These are phyloP conservation scores for Pocillopora grandis DNA, from an alignment of 92 coral and sea anemone genomes.

Conservation along the genomic window DNA sequence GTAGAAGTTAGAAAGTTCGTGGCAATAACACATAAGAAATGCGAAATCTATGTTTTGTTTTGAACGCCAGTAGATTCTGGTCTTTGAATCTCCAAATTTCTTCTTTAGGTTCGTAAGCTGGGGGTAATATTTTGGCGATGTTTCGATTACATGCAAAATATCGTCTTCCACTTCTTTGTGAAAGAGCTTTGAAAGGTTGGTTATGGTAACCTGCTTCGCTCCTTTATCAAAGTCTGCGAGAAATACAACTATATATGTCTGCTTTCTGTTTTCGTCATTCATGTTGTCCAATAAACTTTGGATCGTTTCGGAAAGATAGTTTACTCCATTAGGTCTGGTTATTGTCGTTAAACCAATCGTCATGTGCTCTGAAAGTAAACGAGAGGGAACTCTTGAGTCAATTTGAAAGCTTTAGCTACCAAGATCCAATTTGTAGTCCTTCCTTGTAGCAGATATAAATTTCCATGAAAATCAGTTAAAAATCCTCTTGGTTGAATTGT, in stretches of 20 bases:
- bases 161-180: conserved; percentile 7
- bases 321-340: conserved; percentile 22
- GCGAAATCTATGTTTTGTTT: conserved; percentile 67
- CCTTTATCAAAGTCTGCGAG: conserved; percentile 37
- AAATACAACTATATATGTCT: conserved; percentile 34
- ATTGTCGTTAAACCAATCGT: conserved; percentile 51
- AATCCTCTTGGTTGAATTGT: too few relatives aligned
- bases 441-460: neutral
- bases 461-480: neutral
- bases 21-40: conserved; percentile 71
- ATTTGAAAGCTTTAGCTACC: neutral
- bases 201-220: neutral
- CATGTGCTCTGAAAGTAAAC: conserved; percentile 19
- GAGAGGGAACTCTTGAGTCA: neutral
- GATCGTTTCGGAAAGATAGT: conserved; percentile 38
- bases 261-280: conserved; percentile 6
- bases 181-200: neutral
- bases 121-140: conserved; percentile 55
- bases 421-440: neutral
- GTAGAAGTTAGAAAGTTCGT: conserved; percentile 50
- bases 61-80: conserved; percentile 67
- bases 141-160: conserved; percentile 55
- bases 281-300: conserved; percentile 36
- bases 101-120: conserved; percentile 52
- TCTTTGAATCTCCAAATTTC: conserved; percentile 56